Percentiles rank a stretch among this genome's conserved stretches.
These are phyloP conservation scores for Cetonia aurata DNA, from an alignment of 2,888 invertebrate genomes.

Conservation along the genomic window DNA sequence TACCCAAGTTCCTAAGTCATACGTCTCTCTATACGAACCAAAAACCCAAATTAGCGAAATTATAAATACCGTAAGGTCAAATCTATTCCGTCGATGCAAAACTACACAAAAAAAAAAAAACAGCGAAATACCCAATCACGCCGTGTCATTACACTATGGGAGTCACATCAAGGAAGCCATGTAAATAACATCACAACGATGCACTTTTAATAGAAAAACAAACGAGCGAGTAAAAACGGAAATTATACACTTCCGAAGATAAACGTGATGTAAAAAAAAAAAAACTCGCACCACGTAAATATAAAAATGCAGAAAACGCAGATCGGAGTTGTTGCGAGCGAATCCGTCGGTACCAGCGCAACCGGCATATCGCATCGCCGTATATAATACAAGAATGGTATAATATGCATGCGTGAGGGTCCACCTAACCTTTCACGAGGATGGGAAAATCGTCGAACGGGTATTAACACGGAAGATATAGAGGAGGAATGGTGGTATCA, in stretches of 20 bases:
- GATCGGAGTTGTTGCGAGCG: constrained; percentile 26
- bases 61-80: constrained; percentile 31
- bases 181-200: constrained; percentile 13
- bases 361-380: constrained; percentile 2
- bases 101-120: too few species aligned
- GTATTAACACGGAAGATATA: background rate
- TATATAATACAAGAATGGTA: constrained; percentile 23
- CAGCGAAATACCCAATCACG: too few species aligned
- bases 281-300: constrained; percentile 10
- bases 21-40: too few species aligned
- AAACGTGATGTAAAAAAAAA: constrained; percentile 18
- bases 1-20: too few species aligned
- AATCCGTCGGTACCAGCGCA: constrained; percentile 27
- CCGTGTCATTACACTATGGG: constrained; percentile 7
- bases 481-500: constrained; percentile 11
- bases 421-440: constrained; percentile 32
- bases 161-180: constrained; percentile 22
- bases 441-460: background rate
- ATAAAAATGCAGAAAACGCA: constrained; percentile 17
- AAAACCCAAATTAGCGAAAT: constrained; percentile 31
- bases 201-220: constrained; percentile 20
- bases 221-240: constrained; percentile 16
- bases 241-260: constrained; percentile 12
- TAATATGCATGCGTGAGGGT: constrained; percentile 22
- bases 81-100: background rate